phyloP scores from a whole-genome alignment of 2,888 invertebrate species.

The Gymnoscelis rufifasciata region DNA sequence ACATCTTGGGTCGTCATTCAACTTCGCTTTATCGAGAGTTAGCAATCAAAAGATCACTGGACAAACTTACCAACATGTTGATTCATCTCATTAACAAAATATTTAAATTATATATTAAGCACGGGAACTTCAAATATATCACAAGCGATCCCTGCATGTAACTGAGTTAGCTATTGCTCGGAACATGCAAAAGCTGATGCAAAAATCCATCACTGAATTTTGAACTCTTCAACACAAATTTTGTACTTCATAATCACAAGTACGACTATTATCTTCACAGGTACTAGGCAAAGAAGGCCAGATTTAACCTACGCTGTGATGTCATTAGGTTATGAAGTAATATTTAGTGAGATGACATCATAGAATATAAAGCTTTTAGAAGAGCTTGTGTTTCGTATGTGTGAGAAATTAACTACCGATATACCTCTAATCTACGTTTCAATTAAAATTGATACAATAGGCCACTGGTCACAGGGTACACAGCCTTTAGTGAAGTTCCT shows the following conservation, averaged over 20 bases:
- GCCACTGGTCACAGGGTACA: background rate
- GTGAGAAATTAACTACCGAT: too few species aligned
- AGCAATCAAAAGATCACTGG: background rate
- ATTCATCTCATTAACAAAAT: background rate
- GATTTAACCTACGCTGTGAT: slow-evolving; percentile 4
- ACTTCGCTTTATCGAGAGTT: background rate
- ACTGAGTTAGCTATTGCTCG: slow-evolving; percentile 1
- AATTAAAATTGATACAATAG: background rate
- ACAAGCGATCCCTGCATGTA: slow-evolving; percentile 11
- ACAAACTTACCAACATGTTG: background rate
- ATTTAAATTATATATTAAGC: background rate
- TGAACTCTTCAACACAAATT: slow-evolving; percentile 45
- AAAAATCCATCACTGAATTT: slow-evolving; percentile 6
- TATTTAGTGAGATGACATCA: background rate
- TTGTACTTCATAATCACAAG: slow-evolving; percentile 70
- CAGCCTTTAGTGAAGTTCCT: background rate
- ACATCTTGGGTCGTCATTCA: background rate
- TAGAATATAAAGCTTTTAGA: background rate
- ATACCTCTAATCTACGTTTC: too few species aligned
- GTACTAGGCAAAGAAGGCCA: slow-evolving; percentile 23
- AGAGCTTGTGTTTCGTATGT: too few species aligned
- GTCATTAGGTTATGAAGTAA: background rate
- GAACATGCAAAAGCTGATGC: slow-evolving; percentile 1
- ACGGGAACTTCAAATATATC: slow-evolving; percentile 15
- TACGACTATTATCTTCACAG: slow-evolving; percentile 33